phyloP scores from a whole-genome alignment of 2,888 invertebrate species.

The Cistogaster globosa region DNA sequence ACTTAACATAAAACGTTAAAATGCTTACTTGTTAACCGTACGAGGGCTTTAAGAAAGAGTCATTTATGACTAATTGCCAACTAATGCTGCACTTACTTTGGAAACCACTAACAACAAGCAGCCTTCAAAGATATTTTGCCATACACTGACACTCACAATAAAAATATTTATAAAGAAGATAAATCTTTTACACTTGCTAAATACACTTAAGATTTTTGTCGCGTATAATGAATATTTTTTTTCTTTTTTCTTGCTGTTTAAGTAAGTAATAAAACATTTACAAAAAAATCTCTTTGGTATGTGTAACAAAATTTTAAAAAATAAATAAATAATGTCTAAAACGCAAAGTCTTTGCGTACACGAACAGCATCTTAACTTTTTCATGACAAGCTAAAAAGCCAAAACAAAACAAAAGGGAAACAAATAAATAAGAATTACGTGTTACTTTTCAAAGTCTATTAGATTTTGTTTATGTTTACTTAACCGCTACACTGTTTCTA shows the following conservation, averaged over 20 bases:
- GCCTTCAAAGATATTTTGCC: conserved; percentile 27
- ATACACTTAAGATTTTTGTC: conserved; percentile 74
- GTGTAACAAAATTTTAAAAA: conserved; percentile 59
- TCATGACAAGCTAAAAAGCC: conserved; percentile 23
- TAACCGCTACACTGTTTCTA: conserved; percentile 21
- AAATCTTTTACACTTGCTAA: conserved; percentile 73
- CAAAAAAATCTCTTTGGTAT: conserved; percentile 43
- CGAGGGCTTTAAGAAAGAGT: conserved; percentile 33
- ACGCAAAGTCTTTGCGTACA: conserved; percentile 43
- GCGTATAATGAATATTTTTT: conserved; percentile 59
- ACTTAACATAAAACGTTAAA: conserved; percentile 20
- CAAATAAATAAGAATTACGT: conserved; percentile 31
- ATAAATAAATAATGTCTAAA: conserved; percentile 39
- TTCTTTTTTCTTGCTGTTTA: too few relatives aligned
- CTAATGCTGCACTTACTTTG: conserved; percentile 68
- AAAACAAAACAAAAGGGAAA: background rate
- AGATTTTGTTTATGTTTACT: background rate
- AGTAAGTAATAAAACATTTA: conserved; percentile 56
- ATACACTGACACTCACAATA: conserved; percentile 34
- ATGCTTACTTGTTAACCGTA: conserved; percentile 36
- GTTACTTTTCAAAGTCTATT: conserved; percentile 43
- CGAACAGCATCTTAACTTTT: conserved; percentile 61
- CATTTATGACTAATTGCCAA: conserved; percentile 73
- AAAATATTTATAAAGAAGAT: conserved; percentile 61
- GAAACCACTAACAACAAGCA: conserved; percentile 8